Percentiles rank a stretch among this genome's conserved stretches.
phyloP scores from a whole-genome alignment of 2,888 invertebrate genomes.

The Caenorhabditis parvicauda region DNA sequence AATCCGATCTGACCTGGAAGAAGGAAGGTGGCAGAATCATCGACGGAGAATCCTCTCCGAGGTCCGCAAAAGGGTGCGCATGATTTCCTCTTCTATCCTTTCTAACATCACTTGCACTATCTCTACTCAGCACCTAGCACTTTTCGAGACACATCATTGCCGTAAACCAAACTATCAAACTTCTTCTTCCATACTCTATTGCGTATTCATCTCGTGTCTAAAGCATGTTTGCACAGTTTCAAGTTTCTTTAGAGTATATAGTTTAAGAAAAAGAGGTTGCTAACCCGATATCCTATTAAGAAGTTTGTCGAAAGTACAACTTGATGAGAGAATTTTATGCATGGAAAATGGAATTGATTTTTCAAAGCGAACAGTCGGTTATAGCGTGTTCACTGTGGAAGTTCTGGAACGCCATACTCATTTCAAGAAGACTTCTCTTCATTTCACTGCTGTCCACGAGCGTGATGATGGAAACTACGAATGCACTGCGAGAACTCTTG shows the following conservation, averaged over 20 bases:
- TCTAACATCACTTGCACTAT: no score
- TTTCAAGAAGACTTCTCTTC: slow-evolving; percentile 42
- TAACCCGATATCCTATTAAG: slow-evolving; percentile 11
- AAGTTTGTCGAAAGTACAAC: neutral
- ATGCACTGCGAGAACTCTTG: slow-evolving; percentile 34
- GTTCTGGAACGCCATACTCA: slow-evolving; percentile 28
- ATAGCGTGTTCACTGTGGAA: slow-evolving; percentile 43
- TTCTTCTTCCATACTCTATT: no score
- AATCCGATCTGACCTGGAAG: slow-evolving; percentile 47
- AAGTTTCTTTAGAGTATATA: slow-evolving; percentile 9
- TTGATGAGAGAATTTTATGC: slow-evolving; percentile 1
- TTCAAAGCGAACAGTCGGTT: slow-evolving; percentile 9
- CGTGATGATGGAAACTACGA: slow-evolving; percentile 39
- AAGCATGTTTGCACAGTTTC: slow-evolving; percentile 13
- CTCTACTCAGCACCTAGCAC: no score
- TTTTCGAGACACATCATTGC: no score
- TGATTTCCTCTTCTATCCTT: no score
- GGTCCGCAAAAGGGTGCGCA: no score
- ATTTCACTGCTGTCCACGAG: slow-evolving; percentile 37
- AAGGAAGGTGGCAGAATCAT: slow-evolving; percentile 41
- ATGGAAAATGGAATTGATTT: neutral
- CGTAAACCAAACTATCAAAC: no score
- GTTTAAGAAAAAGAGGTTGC: neutral
- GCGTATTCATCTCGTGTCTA: no score
- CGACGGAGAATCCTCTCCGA: slow-evolving; percentile 40